A percentile compares a stretch with the other conserved stretches of the same genome.
These are phyloP conservation scores for Philaethria dido DNA, from an alignment of 2,888 invertebrate genomes.

Conservation along the genomic window DNA sequence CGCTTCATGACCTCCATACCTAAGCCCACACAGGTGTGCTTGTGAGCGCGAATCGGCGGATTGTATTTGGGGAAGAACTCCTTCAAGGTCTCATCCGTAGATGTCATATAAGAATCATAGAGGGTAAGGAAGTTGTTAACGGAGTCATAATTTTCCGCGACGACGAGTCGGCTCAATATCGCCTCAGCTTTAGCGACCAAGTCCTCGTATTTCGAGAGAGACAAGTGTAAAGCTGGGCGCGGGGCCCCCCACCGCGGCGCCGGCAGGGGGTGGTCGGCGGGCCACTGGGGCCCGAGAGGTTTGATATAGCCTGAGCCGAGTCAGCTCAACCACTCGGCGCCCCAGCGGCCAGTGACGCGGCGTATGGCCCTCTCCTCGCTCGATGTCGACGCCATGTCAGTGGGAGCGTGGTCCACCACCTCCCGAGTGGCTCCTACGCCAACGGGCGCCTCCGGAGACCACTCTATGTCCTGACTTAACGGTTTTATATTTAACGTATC, in stretches of 20 bases:
- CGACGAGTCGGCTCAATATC: conserved; percentile 91
- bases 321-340: conserved; percentile 99
- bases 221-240: conserved; percentile 87
- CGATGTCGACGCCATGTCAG: conserved; percentile 66
- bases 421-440: conserved; percentile 75
- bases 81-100: conserved; percentile 86
- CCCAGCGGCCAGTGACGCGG: conserved; percentile 92
- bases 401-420: conserved; percentile 60
- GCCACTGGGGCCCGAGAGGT: conserved; percentile 67
- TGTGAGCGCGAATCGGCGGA: conserved; percentile 91
- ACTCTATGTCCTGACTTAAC: conserved; percentile 79
- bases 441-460: conserved; percentile 73
- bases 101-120: conserved; percentile 87
- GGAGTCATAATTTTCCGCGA: conserved; percentile 95
- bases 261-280: conserved; percentile 78
- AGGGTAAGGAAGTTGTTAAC: conserved; percentile 92
- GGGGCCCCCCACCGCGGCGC: conserved; percentile 77
- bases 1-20: conserved; percentile 92
- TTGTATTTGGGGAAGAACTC: conserved; percentile 92
- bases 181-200: conserved; percentile 92
- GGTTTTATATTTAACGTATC: conserved; percentile 83
- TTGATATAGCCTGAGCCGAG: conserved; percentile 86
- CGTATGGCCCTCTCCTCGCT: conserved; percentile 77
- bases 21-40: conserved; percentile 95
- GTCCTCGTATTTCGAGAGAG: conserved; percentile 91